Base-by-base conservation (phyloP, 2,113 vertebrate genomes). In the Salvelinus namaycush region DNA sequence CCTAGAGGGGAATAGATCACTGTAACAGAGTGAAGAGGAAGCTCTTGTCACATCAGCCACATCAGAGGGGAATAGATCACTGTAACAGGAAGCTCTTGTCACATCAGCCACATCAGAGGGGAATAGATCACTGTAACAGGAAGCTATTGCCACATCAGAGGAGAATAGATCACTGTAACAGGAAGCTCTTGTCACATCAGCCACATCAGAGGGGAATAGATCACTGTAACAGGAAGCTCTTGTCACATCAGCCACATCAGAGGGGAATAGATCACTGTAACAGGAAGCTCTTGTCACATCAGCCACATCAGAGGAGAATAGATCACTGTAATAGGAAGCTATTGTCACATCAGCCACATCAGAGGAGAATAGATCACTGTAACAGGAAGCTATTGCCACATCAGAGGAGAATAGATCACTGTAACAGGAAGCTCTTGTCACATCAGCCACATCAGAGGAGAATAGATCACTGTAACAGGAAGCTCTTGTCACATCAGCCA, bases 21-120 rank as follows among this genome's bases (percentile, higher is more conserved):
- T 67, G 65, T 16, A 67, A 67, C 65, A 67, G 65, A 67, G 65
- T 12, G 24, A 24, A 66, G 26, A 68, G 66, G 64, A 24, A 26
- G 1, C 48, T 13, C 48, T 49, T 49, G 48, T 13, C 57, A 60
- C 6, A 60, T 51, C n/a, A 2, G 66, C 1, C 57, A 60, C 6
- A 60, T 49, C n/a, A 2, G 66, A 68, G 9, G 18, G 6, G 12
- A 29, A 34, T 68, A 18, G 66, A 66, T 66, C 6, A 34, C 14
- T 68, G 66, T 16, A 34, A 68, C 66, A 68, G 66, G 64, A 24
- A 26, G 3, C 27, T 29, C 27, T 29, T 29, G 27, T 29, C 27
- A 29, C 3, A 29, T 29, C 27, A 29, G 27, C 4, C 27, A 29
- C 3, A 29, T 29, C 27, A 29, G 27, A 29, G 27, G 27, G 0